Evolutionary conservation across 2,113 vertebrate genomes (phyloP), one percentile per base, ranked within the genome.

Genomic region (Mormyrus lacerda): DNA sequence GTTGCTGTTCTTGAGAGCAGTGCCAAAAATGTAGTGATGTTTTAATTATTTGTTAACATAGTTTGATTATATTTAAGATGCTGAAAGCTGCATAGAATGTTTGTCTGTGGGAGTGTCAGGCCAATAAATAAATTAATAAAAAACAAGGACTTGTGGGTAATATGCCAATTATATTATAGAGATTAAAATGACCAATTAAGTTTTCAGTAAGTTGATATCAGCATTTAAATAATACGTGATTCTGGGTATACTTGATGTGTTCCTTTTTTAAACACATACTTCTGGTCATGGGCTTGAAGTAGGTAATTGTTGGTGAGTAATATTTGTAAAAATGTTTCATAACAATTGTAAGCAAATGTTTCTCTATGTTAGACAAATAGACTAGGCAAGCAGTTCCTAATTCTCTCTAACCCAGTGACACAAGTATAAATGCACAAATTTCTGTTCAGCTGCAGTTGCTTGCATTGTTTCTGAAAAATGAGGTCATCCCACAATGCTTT

Each of bases 401-500:
- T 86, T 51, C 48, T 24, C 31, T 76, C 7, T 35, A 79, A 79
- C 19, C 88, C 65, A 86, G 15, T 86, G 48, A 51, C 47, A 86
- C 48, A 35, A 53, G 45, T 19, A 51, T 51, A 31, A 86, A 53
- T 5, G 21, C 8, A 48, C 21, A 2, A 35, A 51, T 39, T 79
- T 21, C 24, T 47, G 13, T 35, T 73, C 65, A 47, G 24, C 15
- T 87, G 85, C 50, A 87, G 15, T 87, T 19, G 50, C 48, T 87
- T 17, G 85, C 55, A 87, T 87, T 87, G 51, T 87, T 35, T 44
- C 48, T 65, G 55, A 21, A 87, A 65, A 87, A 61, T 61, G 87
- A 65, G 87, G 87, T 61, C 87, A 87, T 87, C 55, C 51, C 51
- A 82, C 45, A 51, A 88, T 88, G 88, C 48, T 35, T 51, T 82